Percentiles rank a stretch among this genome's conserved stretches.
phyloP scores from a whole-genome alignment of 2,797 vertebrate species.

The Bryconaethiops microstoma region DNA sequence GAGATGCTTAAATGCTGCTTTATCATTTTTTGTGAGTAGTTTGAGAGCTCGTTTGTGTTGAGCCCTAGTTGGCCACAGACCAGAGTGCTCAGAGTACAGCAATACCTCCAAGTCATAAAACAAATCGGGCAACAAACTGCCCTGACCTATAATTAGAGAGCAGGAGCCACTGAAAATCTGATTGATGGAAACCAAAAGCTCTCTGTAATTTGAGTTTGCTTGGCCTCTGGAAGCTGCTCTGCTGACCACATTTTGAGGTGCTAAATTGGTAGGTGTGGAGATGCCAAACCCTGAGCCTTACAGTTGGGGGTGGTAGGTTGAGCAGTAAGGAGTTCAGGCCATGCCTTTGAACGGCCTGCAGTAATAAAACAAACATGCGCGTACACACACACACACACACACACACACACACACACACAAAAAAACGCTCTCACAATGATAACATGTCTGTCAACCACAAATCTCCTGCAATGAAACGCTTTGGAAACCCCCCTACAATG shows the following conservation, averaged over 20 bases:
- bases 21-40: constrained; percentile 21
- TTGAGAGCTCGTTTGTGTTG: constrained; percentile 3
- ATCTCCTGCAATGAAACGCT: constrained; percentile 16
- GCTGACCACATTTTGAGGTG: constrained; percentile 55
- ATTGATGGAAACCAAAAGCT: constrained; percentile 60
- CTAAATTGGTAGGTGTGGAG: constrained; percentile 55
- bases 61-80: constrained; percentile 20
- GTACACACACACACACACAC: not conserved
- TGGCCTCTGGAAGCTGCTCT: constrained; percentile 46
- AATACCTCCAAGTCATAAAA: constrained; percentile 54
- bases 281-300: constrained; percentile 37
- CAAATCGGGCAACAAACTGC: constrained; percentile 55
- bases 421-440: not conserved
- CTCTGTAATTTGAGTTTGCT: constrained; percentile 62
- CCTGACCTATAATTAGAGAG: constrained; percentile 60
- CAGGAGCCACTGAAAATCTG: constrained; percentile 58
- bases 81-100: constrained; percentile 24
- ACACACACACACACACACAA: not conserved
- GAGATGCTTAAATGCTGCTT: not conserved
- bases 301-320: constrained; percentile 23
- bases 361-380: not conserved
- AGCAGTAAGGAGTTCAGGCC: constrained; percentile 13
- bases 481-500: constrained; percentile 15
- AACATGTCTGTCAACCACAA: constrained; percentile 25
- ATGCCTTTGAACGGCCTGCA: constrained; percentile 25